phyloP scores from a whole-genome alignment of 92 coral and sea anemone species.

The Parazoanthus darwini region DNA sequence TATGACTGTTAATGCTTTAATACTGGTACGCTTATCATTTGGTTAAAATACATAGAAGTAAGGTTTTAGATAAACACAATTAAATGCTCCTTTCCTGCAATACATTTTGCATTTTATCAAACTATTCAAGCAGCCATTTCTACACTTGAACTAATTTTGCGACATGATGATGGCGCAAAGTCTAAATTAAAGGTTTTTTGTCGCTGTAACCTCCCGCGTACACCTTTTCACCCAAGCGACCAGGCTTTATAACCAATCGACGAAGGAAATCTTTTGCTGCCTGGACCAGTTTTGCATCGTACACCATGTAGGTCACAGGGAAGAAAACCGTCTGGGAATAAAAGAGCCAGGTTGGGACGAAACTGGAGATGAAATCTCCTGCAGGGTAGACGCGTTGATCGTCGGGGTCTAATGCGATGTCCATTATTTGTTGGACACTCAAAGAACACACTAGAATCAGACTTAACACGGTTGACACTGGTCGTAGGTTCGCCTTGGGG shows the following conservation, averaged over 20 bases:
- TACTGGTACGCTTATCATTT: too few relatives aligned
- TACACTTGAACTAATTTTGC: not conserved
- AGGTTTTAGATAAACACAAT: too few relatives aligned
- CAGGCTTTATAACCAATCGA: not conserved
- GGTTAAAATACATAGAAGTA: too few relatives aligned
- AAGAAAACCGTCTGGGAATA: slow-evolving; percentile 19
- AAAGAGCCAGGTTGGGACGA: slow-evolving; percentile 13
- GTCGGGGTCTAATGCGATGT: not conserved
- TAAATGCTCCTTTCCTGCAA: too few relatives aligned
- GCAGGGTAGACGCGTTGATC: not conserved
- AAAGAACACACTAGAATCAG: not conserved
- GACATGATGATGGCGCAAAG: not conserved
- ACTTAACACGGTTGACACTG: not conserved
- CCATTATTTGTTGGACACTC: not conserved
- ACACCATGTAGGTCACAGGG: slow-evolving; percentile 15
- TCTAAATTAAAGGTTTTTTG: slow-evolving; percentile 12
- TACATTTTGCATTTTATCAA: too few relatives aligned
- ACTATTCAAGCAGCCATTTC: too few relatives aligned
- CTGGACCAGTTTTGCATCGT: not conserved
- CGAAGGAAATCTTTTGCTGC: not conserved
- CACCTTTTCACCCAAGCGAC: not conserved
- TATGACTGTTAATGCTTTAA: too few relatives aligned
- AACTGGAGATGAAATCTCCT: not conserved
- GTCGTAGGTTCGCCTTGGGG: not conserved
- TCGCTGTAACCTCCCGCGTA: not conserved